A percentile compares a stretch with the other conserved stretches of the same genome.
Evolutionary conservation across 2,888 invertebrate genomes (phyloP).

Genomic region (Rhingia rostrata): DNA sequence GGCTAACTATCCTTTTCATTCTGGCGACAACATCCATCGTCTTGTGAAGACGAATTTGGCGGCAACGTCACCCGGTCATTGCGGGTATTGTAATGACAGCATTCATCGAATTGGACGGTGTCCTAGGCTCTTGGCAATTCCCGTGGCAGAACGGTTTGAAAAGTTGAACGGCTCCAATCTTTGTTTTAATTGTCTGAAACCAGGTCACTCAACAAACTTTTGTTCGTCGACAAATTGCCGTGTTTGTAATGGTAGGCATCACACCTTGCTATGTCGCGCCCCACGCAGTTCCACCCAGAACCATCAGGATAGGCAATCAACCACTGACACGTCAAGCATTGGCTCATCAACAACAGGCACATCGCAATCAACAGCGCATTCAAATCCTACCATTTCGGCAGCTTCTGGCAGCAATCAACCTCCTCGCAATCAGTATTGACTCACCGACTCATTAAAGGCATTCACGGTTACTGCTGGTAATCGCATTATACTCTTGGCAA

Average conservation of each 20-base stretch:
- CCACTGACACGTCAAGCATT: neutral
- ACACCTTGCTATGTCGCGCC: constrained; percentile 17
- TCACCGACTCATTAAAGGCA: neutral
- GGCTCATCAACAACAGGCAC: neutral
- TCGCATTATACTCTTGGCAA: constrained; percentile 26
- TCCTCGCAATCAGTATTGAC: constrained; percentile 27
- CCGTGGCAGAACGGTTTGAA: constrained; percentile 28
- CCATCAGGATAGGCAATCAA: neutral
- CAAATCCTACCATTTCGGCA: neutral
- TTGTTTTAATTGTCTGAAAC: constrained; percentile 43
- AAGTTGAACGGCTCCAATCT: constrained; percentile 23
- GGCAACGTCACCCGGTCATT: constrained; percentile 20
- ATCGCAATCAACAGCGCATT: neutral
- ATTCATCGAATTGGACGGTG: constrained; percentile 27
- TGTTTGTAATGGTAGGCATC: constrained; percentile 22
- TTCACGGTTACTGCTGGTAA: constrained; percentile 3
- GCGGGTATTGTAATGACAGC: constrained; percentile 22
- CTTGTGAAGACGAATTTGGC: constrained; percentile 29
- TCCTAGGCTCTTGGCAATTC: constrained; percentile 29
- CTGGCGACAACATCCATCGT: neutral
- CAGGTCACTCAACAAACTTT: constrained; percentile 26
- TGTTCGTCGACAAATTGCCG: constrained; percentile 16
- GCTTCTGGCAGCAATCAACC: neutral
- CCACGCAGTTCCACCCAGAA: neutral
- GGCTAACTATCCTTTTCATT: constrained; percentile 2